A percentile compares a stretch with the other conserved stretches of the same genome.
phyloP scores from a whole-genome alignment of 2,888 invertebrate genomes.

The Junonia oenone region DNA sequence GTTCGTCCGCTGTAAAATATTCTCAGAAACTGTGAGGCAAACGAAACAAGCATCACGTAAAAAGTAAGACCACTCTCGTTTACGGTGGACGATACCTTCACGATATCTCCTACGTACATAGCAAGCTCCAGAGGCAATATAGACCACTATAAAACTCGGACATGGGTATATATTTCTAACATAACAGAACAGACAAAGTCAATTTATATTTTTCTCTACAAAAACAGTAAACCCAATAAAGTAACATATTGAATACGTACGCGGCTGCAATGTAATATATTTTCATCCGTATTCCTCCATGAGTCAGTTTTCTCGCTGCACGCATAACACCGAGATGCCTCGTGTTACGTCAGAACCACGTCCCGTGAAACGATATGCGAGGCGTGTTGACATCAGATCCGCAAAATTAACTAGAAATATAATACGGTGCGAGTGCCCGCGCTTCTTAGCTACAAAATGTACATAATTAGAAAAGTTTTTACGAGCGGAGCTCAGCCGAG shows the following conservation, averaged over 20 bases:
- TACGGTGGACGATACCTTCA: conserved; percentile 45
- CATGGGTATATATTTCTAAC: conserved; percentile 5
- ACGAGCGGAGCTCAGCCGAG: conserved; percentile 62
- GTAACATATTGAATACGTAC: neutral
- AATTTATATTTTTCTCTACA: conserved; percentile 2
- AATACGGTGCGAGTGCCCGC: conserved; percentile 53
- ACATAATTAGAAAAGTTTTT: conserved; percentile 79
- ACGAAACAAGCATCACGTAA: conserved; percentile 55
- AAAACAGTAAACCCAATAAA: neutral
- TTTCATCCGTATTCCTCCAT: neutral
- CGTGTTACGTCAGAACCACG: conserved; percentile 7
- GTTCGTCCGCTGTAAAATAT: conserved; percentile 54
- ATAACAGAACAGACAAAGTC: conserved; percentile 3
- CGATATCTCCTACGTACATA: conserved; percentile 22
- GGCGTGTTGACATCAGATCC: conserved; percentile 50
- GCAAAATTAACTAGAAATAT: conserved; percentile 70
- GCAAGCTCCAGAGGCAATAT: conserved; percentile 7
- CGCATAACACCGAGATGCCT: conserved; percentile 4
- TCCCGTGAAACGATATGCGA: conserved; percentile 29
- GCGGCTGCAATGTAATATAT: neutral
- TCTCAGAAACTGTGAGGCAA: conserved; percentile 45
- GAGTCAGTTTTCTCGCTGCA: conserved; percentile 4
- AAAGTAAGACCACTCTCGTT: conserved; percentile 52
- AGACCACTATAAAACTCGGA: conserved; percentile 17
- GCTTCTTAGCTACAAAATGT: conserved; percentile 73